Conservation (phyloP, 1,140 invertebrate species). For the Hermetia illucens region DNA sequence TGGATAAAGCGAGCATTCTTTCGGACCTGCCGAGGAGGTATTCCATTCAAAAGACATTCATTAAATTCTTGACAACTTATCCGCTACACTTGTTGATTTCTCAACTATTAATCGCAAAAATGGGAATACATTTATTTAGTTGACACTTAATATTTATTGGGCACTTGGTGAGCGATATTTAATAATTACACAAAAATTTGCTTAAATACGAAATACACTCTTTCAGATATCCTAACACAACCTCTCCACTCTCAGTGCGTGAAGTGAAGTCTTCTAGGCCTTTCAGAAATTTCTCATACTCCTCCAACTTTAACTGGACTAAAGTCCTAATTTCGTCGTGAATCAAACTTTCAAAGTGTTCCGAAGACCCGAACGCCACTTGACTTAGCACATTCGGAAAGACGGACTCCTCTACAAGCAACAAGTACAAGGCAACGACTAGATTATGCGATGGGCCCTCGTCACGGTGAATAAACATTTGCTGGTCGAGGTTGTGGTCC, state of each 20-base stretch:
- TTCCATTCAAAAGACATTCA: too few species aligned
- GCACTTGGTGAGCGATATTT: too few species aligned
- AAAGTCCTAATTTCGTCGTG: slow-evolving; percentile 14
- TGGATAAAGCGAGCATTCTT: too few species aligned
- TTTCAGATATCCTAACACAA: slow-evolving; percentile 14
- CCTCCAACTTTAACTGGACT: slow-evolving; percentile 16
- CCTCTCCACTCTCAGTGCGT: slow-evolving; percentile 14
- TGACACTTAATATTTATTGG: too few species aligned
- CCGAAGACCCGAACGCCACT: slow-evolving; percentile 22
- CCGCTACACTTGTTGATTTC: too few species aligned
- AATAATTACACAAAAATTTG: slow-evolving; percentile 1
- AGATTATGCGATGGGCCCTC: slow-evolving; percentile 33
- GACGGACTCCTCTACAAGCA: slow-evolving; percentile 19
- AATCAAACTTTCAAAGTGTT: slow-evolving; percentile 15
- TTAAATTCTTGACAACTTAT: too few species aligned
- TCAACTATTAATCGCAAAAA: too few species aligned
- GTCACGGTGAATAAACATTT: slow-evolving; percentile 27
- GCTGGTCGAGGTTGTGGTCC: slow-evolving; percentile 31
- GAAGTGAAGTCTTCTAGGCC: slow-evolving; percentile 12
- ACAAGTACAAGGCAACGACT: slow-evolving; percentile 29
- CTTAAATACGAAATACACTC: slow-evolving; percentile 19
- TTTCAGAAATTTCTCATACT: slow-evolving; percentile 13
- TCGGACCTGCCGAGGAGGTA: too few species aligned
- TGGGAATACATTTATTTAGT: too few species aligned
- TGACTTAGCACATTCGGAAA: slow-evolving; percentile 25